Conservation (phyloP, 1,140 invertebrate species). For the Pseudomyrmex dendroicus region DNA sequence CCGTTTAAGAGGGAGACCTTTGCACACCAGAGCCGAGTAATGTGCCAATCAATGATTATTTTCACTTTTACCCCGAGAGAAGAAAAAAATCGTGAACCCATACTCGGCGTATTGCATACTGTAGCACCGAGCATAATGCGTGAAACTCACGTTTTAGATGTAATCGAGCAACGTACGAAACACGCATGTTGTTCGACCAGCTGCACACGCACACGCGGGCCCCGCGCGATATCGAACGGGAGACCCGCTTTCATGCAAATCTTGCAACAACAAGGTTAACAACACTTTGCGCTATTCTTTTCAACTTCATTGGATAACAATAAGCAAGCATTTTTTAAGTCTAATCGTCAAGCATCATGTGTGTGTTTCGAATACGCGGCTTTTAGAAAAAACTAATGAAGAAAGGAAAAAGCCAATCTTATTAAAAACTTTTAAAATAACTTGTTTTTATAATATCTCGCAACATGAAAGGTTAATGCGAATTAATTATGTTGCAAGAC, state of each 20-base stretch:
- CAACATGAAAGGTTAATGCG: background rate
- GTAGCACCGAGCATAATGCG: background rate
- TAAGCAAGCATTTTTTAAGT: background rate
- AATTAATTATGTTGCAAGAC: background rate
- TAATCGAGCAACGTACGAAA: slow-evolving; percentile 35
- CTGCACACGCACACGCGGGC: background rate
- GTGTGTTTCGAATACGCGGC: background rate
- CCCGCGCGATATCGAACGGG: background rate
- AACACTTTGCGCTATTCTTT: slow-evolving; percentile 72
- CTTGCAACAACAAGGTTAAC: slow-evolving; percentile 71
- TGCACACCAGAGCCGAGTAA: slow-evolving; percentile 7
- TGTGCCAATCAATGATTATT: slow-evolving; percentile 30
- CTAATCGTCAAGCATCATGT: background rate
- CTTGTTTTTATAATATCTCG: background rate
- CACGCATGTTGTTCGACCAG: background rate
- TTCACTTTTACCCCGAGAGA: slow-evolving; percentile 46
- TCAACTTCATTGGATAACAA: background rate
- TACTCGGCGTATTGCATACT: background rate
- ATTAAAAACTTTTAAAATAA: background rate
- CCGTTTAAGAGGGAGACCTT: slow-evolving; percentile 42
- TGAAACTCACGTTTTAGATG: slow-evolving; percentile 38
- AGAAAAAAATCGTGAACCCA: slow-evolving; percentile 28
- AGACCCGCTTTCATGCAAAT: slow-evolving; percentile 41
- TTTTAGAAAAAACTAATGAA: background rate
- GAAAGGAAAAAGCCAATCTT: too few relatives aligned